Evolutionary conservation across 1,140 invertebrate genomes (phyloP).

Genomic region (Apis laboriosa): DNA sequence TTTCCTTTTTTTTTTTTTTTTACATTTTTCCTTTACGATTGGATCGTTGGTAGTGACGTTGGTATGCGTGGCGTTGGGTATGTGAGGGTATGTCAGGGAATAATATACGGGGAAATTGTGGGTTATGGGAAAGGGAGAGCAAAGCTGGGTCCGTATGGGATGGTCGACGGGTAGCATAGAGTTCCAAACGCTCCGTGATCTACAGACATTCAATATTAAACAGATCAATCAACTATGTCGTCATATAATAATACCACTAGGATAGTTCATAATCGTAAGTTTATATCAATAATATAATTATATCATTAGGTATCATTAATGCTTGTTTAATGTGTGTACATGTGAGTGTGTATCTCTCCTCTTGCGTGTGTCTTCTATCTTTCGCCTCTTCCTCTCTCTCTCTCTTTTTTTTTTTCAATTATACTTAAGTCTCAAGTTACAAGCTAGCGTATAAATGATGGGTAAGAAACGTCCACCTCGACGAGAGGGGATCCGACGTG

Average conservation of each 20-base stretch:
- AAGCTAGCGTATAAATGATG: slow-evolving; percentile 81
- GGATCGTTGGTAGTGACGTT: slow-evolving; percentile 3
- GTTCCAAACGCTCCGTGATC: slow-evolving; percentile 81
- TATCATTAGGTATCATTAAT: slow-evolving; percentile 80
- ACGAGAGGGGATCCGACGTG: slow-evolving; percentile 53
- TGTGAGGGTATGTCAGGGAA: neutral
- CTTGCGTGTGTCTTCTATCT: slow-evolving; percentile 15
- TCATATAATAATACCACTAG: slow-evolving; percentile 81
- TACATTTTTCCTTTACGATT: neutral
- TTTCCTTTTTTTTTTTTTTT: neutral
- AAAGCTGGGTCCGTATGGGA: slow-evolving; percentile 38
- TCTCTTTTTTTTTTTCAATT: slow-evolving; percentile 53
- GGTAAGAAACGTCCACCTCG: slow-evolving; percentile 80
- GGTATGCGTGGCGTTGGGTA: slow-evolving; percentile 34
- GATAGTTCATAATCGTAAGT: slow-evolving; percentile 80
- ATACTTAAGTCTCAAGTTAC: slow-evolving; percentile 77
- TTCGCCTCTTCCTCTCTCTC: neutral
- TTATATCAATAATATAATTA: slow-evolving; percentile 81
- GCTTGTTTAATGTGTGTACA: slow-evolving; percentile 70
- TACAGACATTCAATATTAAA: slow-evolving; percentile 82
- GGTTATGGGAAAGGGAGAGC: slow-evolving; percentile 14
- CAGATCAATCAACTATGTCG: slow-evolving; percentile 81
- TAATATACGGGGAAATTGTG: neutral
- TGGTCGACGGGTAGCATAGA: slow-evolving; percentile 79
- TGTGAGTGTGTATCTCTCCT: slow-evolving; percentile 41